A percentile compares a stretch with the other conserved stretches of the same genome.
Evolutionary conservation across 2,113 vertebrate species (phyloP).

Genomic region (zebrafish (Danio rerio)): DNA sequence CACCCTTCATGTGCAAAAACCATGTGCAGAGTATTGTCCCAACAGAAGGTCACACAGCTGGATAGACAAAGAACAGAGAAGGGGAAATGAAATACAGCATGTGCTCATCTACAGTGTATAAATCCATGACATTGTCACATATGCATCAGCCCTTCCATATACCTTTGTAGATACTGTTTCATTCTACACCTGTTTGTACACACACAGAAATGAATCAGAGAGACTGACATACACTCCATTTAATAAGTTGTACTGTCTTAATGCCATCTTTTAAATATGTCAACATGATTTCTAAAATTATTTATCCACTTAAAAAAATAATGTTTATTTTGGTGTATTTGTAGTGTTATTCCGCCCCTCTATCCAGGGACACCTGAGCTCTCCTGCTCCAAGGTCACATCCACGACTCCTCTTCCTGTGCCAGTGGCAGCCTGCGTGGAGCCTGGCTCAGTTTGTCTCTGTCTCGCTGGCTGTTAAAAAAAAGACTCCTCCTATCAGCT

Average conservation of each 20-base stretch:
- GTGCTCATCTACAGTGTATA: neutral
- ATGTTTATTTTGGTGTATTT: slow-evolving; percentile 36
- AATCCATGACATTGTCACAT: slow-evolving; percentile 9
- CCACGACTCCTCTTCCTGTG: slow-evolving; percentile 44
- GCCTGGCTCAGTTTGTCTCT: slow-evolving; percentile 58
- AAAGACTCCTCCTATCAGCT: slow-evolving; percentile 53
- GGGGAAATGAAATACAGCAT: neutral
- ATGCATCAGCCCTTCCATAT: neutral
- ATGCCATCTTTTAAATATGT: neutral
- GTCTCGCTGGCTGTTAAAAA: slow-evolving; percentile 42
- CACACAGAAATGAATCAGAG: neutral
- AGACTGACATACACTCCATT: neutral
- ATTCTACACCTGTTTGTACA: neutral
- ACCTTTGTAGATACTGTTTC: neutral
- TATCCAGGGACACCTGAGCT: slow-evolving; percentile 53
- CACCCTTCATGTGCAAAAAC: neutral
- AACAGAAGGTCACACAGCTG: slow-evolving; percentile 47
- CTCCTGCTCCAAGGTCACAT: slow-evolving; percentile 55
- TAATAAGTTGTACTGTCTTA: neutral
- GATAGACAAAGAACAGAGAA: slow-evolving; percentile 23
- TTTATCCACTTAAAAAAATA: neutral
- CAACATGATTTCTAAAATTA: neutral
- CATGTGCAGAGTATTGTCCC: slow-evolving; percentile 18
- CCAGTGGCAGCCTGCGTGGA: slow-evolving; percentile 51
- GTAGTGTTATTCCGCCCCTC: neutral